A percentile compares a stretch with the other conserved stretches of the same genome.
Evolutionary conservation across 2,797 vertebrate species (phyloP).

Genomic region (Sebastes trivittatus): DNA sequence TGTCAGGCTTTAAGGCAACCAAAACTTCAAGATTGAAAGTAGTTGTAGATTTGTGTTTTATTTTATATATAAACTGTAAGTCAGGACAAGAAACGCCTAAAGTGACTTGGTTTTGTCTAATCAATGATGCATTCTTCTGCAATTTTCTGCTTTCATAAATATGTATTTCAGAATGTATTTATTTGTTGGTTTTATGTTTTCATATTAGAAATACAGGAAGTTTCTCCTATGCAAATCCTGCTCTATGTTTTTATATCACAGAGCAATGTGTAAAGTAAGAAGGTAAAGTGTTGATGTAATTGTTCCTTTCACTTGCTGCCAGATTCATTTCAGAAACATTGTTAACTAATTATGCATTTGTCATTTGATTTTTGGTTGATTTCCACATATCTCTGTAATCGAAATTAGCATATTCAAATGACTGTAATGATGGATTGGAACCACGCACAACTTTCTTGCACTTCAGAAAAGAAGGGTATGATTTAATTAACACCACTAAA

Average conservation of each 20-base stretch:
- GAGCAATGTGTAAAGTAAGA: neutral
- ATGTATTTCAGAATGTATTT: neutral
- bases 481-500: slow-evolving; percentile 31
- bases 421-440: neutral
- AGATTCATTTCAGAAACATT: neutral
- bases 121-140: neutral
- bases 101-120: neutral
- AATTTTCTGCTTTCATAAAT: neutral
- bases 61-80: neutral
- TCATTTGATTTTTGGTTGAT: slow-evolving; percentile 2
- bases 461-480: neutral
- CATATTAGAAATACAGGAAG: neutral
- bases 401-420: neutral
- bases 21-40: neutral
- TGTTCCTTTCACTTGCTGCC: neutral
- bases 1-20: neutral
- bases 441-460: neutral
- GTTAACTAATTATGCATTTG: slow-evolving; percentile 4
- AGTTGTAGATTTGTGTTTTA: neutral
- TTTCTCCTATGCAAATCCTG: neutral
- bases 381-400: neutral
- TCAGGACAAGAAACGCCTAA: neutral
- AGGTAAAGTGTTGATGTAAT: neutral
- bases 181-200: neutral
- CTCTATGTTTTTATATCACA: neutral